phyloP scores from a whole-genome alignment of 30 jellyfish, hydroid and myxozoan species.

The Aurelia aurita complex sp. Pacific region DNA sequence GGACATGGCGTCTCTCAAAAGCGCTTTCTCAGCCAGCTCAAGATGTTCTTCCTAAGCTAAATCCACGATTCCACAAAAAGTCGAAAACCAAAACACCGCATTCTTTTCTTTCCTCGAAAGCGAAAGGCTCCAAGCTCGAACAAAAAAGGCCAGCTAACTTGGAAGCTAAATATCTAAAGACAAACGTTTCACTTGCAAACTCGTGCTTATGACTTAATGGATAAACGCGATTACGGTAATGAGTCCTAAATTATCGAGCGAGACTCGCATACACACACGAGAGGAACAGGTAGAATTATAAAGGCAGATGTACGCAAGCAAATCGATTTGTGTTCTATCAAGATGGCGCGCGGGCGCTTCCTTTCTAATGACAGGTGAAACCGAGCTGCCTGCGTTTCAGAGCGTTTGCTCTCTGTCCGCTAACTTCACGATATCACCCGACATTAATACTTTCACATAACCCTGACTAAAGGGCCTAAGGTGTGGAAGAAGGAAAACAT shows the following conservation, averaged over 20 bases:
- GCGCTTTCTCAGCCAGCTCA: slow-evolving; percentile 30
- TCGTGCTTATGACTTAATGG: slow-evolving; percentile 1
- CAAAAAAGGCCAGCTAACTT: too few species aligned
- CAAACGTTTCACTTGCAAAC: not conserved
- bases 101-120: not conserved
- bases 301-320: slow-evolving; percentile 45
- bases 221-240: slow-evolving; percentile 41
- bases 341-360: slow-evolving; percentile 1
- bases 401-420: too few species aligned
- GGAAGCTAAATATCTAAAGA: not conserved
- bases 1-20: slow-evolving; percentile 44
- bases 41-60: slow-evolving; percentile 33
- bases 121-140: too few species aligned
- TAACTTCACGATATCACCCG: too few species aligned
- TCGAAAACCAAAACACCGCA: slow-evolving; percentile 15
- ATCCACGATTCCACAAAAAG: slow-evolving; percentile 47
- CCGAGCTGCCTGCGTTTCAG: too few species aligned
- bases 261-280: not conserved
- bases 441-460: too few species aligned
- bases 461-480: too few species aligned
- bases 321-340: slow-evolving; percentile 21
- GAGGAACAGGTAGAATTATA: slow-evolving; percentile 29
- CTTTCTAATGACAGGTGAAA: too few species aligned
- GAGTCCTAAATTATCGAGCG: slow-evolving; percentile 31
- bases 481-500: too few species aligned